A percentile compares a stretch with the other conserved stretches of the same genome.
Evolutionary conservation across 2,113 vertebrate species (phyloP).

Genomic region (Coryphaenoides rupestris): DNA sequence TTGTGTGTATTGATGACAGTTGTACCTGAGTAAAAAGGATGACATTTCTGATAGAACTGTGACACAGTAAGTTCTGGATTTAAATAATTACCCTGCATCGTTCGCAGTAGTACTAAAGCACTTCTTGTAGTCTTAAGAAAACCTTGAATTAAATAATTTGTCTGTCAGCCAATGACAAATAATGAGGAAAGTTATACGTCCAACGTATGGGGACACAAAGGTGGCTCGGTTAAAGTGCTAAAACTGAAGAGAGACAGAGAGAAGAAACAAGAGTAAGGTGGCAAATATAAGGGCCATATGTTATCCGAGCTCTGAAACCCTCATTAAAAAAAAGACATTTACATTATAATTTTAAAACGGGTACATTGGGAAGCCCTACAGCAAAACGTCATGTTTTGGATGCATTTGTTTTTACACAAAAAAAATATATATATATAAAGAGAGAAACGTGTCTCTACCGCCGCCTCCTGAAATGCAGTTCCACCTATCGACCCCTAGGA

Average conservation of each 20-base stretch:
- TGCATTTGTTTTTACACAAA: constrained; percentile 14
- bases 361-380: constrained; percentile 36
- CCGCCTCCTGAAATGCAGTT: constrained; percentile 13
- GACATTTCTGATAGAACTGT: too few relatives aligned
- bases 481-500: constrained; percentile 37
- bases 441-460: constrained; percentile 2
- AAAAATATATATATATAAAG: constrained; percentile 20
- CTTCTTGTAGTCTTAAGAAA: constrained; percentile 26
- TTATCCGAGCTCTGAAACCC: not conserved
- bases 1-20: not conserved
- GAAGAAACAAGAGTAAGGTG: constrained; percentile 29
- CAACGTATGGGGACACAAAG: constrained; percentile 17
- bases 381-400: constrained; percentile 20
- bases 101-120: constrained; percentile 8
- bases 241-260: constrained; percentile 49
- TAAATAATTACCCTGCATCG: constrained; percentile 11
- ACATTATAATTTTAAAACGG: constrained; percentile 23
- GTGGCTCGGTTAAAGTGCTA: constrained; percentile 58
- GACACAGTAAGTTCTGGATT: not conserved
- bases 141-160: constrained; percentile 10
- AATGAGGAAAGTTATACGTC: constrained; percentile 26
- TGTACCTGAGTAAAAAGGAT: not conserved
- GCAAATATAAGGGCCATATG: constrained; percentile 24
- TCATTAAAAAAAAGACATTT: constrained; percentile 8
- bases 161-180: constrained; percentile 17